Conservation (phyloP, 2,113 vertebrate species). For the Capreolus pygargus region DNA sequence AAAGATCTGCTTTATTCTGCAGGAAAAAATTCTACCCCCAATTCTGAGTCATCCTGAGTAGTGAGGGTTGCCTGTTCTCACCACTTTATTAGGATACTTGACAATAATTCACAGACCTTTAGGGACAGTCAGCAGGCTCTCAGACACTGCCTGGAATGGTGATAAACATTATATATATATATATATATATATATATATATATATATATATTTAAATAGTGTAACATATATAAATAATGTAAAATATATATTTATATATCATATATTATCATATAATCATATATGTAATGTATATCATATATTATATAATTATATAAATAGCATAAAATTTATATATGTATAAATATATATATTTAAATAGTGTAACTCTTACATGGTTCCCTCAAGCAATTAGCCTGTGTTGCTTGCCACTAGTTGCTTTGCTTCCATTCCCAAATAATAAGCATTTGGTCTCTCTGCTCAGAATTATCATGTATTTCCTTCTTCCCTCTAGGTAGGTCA, state of each 20-base stretch:
- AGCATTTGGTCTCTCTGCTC: slow-evolving; percentile 18
- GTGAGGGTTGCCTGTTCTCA: not conserved
- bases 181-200: no score
- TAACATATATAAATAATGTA: not conserved
- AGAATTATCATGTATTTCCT: not conserved
- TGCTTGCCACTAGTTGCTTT: not conserved
- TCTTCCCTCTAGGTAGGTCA: slow-evolving; percentile 29
- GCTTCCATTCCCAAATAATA: not conserved
- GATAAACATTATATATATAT: not conserved
- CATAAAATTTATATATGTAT: not conserved
- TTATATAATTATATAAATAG: not conserved
- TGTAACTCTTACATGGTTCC: not conserved
- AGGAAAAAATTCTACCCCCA: not conserved
- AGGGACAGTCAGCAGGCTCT: not conserved
- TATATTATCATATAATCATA: not conserved
- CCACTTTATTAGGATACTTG: not conserved
- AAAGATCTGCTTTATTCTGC: not conserved
- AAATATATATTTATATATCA: not conserved
- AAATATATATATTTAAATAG: not conserved
- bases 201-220: no score
- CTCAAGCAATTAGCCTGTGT: not conserved
- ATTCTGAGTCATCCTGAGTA: not conserved
- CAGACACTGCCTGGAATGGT: not conserved
- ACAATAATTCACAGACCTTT: not conserved
- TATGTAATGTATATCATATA: not conserved